Base-by-base conservation (phyloP, 2,888 invertebrate genomes). In the Aleiodes leptofemur region DNA sequence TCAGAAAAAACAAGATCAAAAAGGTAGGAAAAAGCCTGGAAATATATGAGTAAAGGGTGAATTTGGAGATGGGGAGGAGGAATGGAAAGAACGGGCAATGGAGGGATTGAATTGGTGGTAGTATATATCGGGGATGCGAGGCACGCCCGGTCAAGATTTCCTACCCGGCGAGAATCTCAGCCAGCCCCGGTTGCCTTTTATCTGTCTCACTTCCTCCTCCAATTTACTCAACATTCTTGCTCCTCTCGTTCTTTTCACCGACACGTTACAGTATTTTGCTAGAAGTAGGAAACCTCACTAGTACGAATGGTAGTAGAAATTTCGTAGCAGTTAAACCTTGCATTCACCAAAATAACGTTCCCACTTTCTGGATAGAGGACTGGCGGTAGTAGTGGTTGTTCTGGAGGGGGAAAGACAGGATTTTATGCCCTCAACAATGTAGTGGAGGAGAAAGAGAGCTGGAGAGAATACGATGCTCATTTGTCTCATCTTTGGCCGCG, bases 121-220 rank as follows among this genome's bases (percentile, higher is more conserved):
- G 86, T 84, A 68, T 50, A 66, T 51, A 88, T 89, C 88, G 86
- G 77, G 81, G 86, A 89, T 89, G 87, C 89, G 83, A 86, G 89
- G 89, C 89, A 89, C 89, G 89, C 89, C 89, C 89, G 89, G 89
- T 89, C 88, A 89, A 89, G 89, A 89, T 89, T 89, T 89, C 82
- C 88, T 89, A 85, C 87, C 87, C 85, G 87, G 87, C 88, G 87
- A 84, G 89, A 89, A 89, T 89, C 89, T 88, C 89, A 87, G 89
- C 88, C 85, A 82, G 76, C 72, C 76, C 68, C 72, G 57, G 75
- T 72, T 72, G 68, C 57, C 13, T 14, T 72, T 48, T 56, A 48
- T 69, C 68, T 76, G 43, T 53, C 55, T 68, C 69, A n/a, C 51
- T 55, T 38, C 38, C 23, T 4, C 8, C 31, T 50, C 59, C 43